Base-by-base conservation (phyloP, 2,888 invertebrate genomes). In the Selenia dentaria region DNA sequence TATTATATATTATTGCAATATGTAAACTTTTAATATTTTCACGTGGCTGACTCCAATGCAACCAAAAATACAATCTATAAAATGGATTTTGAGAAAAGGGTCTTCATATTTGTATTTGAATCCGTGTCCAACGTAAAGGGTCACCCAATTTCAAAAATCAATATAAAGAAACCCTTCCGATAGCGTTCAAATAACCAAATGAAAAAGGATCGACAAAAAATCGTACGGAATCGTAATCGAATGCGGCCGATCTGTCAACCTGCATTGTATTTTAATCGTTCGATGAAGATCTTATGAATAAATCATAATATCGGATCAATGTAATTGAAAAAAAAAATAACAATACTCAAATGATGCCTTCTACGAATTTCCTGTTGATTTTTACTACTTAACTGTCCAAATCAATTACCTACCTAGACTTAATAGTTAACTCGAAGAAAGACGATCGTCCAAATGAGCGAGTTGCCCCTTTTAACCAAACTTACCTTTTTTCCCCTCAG, bases 121-220 rank as follows among this genome's bases (percentile, higher is more conserved):
- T 58, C 64, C 31, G 16, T 31, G 24, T 31, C 29, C 4, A 62
- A 66, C 68, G 67, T 71, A 77, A 77, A 78, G 64, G 74, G 73
- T 74, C 69, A 64, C 62, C 77, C 80, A 83, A 67, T 74, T 74
- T 76, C 65, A 66, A 84, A 87, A 88, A 86, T 84, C 86, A 88
- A 89, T 84, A 88, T 52, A 74, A n/a, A n/a, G n/a, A n/a, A 83
- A 83, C 84, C 84, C 84, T 84, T 83, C 73, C 74, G 78, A 85
- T 83, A 79, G 62, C 67, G 76, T 74, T 77, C 79, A 83, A 83
- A 86, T 82, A 86, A 79, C 70, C 72, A 68, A 80, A 83, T 76
- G 79, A 81, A 81, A 80, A 74, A 71, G 63, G 66, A 73, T 65
- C 51, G 57, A 72, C 68, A 70, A 68, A 68, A 61, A 51, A 43